Conservation (phyloP, 2,113 vertebrate species). For the Aphyosemion australe region DNA sequence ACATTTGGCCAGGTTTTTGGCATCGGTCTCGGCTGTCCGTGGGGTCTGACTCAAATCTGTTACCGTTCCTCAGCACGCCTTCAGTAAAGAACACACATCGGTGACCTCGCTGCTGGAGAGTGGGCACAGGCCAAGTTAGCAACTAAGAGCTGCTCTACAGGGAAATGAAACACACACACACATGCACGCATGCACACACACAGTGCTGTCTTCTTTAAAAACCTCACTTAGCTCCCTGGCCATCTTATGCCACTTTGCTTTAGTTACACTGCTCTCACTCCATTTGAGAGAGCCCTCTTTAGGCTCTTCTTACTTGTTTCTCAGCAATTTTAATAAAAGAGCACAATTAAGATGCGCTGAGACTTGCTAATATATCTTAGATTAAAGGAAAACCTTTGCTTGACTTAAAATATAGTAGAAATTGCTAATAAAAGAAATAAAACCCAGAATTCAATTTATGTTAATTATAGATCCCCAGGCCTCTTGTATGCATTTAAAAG, state of each 20-base stretch:
- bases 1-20: conserved; percentile 51
- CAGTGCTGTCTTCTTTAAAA: conserved; percentile 11
- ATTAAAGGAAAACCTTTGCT: background rate
- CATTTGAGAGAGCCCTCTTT: background rate
- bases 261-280: background rate
- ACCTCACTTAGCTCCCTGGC: conserved; percentile 13
- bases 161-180: conserved; percentile 20
- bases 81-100: conserved; percentile 64
- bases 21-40: conserved; percentile 39
- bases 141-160: conserved; percentile 39
- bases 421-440: background rate
- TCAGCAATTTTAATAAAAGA: conserved; percentile 2
- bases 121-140: conserved; percentile 51
- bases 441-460: conserved; percentile 10
- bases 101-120: conserved; percentile 60
- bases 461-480: conserved; percentile 39
- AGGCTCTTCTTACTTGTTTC: conserved; percentile 1
- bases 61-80: conserved; percentile 63
- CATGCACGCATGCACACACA: background rate
- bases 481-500: conserved; percentile 49
- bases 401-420: conserved; percentile 1
- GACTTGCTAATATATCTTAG: background rate
- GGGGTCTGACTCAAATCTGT: conserved; percentile 55
- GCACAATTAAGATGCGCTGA: background rate
- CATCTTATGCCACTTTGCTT: conserved; percentile 7